Evolutionary conservation across 2,113 vertebrate species (phyloP), one percentile per base, ranked within the genome.

Genomic region (Hippocampus guttulatus): DNA sequence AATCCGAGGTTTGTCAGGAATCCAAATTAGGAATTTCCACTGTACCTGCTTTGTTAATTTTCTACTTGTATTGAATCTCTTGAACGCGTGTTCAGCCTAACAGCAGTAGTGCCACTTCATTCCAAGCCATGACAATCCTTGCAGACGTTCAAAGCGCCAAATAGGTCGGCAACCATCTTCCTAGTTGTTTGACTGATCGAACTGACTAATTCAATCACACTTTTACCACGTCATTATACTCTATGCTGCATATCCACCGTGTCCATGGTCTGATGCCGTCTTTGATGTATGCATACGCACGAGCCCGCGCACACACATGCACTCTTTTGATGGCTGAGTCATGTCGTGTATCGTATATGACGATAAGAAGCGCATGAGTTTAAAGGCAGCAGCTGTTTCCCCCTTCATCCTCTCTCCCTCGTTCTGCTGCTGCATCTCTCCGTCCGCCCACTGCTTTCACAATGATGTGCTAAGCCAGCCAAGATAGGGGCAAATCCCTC

Each of bases 401-500:
- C 78, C 75, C 89, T 88, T 86, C 81, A 87, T 85, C 84, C 76
- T 83, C 78, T 72, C 80, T 77, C 62, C 45, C 66, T 75, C 67
- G 67, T 73, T 75, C 75, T 81, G 75, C 70, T 75, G 63, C 84
- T 80, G 64, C 83, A 75, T 88, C 84, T 71, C 79, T 86, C 85
- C 80, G 86, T 89, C 87, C 86, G 86, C 89, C 89, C 85, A 90
- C 89, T 85, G 87, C 89, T 84, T 85, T 88, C 82, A 88, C 85
- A 86, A 88, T 89, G 84, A 76, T 84, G 86, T 72, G 75, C 78
- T 88, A 88, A 88, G 85, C 86, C 83, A 80, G 82, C 80, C 69
- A 89, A 90, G 87, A 90, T 88, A 88, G 86, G 58, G 86, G 85
- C 87, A 89, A 90, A 90, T 88, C 86, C 86, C 83, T 89, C 86